Conservation (phyloP, 1,140 invertebrate genomes). For the Thaumetopoea pityocampa region DNA sequence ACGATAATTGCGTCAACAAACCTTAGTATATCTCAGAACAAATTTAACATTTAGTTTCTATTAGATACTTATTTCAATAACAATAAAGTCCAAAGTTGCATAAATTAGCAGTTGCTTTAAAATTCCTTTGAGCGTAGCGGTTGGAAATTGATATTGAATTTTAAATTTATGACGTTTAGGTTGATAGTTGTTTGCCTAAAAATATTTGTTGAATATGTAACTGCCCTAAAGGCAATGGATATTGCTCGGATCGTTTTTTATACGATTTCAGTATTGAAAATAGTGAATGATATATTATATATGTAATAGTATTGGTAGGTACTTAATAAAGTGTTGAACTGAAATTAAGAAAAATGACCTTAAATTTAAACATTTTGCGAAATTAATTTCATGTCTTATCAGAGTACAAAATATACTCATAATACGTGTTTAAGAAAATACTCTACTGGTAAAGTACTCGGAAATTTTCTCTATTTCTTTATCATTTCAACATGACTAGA, state of each 20-base stretch:
- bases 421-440: too few relatives aligned
- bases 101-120: background rate
- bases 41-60: background rate
- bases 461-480: too few relatives aligned
- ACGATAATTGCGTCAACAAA: slow-evolving; percentile 18
- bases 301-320: too few relatives aligned
- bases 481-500: too few relatives aligned
- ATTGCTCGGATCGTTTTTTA: slow-evolving; percentile 43
- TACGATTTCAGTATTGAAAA: slow-evolving; percentile 19
- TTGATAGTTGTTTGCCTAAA: slow-evolving; percentile 16
- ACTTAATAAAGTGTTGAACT: too few relatives aligned
- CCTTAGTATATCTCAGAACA: slow-evolving; percentile 10
- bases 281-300: slow-evolving; percentile 18
- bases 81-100: slow-evolving; percentile 1
- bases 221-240: slow-evolving; percentile 39
- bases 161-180: slow-evolving; percentile 8
- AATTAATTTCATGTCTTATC: too few relatives aligned
- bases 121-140: background rate
- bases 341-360: too few relatives aligned
- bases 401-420: too few relatives aligned
- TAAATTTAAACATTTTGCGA: too few relatives aligned
- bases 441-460: too few relatives aligned
- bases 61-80: background rate
- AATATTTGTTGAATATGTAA: slow-evolving; percentile 36
- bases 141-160: slow-evolving; percentile 1